These are phyloP conservation scores for Oscheius onirici DNA, from an alignment of 2,888 invertebrate genomes.

Conservation along the genomic window DNA sequence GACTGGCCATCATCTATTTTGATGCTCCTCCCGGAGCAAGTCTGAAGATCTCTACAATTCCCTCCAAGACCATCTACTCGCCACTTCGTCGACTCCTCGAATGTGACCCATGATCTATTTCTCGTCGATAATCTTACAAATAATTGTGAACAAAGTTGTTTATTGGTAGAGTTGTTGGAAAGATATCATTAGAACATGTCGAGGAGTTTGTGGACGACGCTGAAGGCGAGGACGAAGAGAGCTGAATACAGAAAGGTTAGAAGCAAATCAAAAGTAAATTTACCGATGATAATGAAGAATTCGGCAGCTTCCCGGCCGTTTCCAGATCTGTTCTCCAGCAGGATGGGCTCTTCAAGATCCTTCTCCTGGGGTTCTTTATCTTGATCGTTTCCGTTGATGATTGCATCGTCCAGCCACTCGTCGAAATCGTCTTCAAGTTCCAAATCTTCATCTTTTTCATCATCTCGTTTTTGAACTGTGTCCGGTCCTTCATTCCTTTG, in stretches of 20 bases:
- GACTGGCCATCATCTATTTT: constrained; percentile 10
- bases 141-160: background rate
- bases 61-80: background rate
- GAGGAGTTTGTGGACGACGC: background rate
- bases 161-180: background rate
- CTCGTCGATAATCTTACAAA: background rate
- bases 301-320: background rate
- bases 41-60: background rate
- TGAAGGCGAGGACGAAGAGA: background rate
- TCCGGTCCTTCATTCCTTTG: too few species aligned
- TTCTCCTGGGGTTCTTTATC: too few species aligned
- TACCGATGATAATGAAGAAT: background rate
- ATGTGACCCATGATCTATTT: background rate
- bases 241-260: background rate
- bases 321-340: background rate
- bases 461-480: too few species aligned
- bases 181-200: background rate
- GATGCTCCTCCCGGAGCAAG: background rate
- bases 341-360: too few species aligned
- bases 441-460: too few species aligned
- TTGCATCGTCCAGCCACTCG: too few species aligned
- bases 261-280: background rate
- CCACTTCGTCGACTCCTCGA: too few species aligned
- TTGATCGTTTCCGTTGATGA: too few species aligned
- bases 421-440: too few species aligned